A percentile compares a stretch with the other conserved stretches of the same genome.
Evolutionary conservation across 1,140 invertebrate genomes (phyloP).

Genomic region (Andrena cerasifolii): DNA sequence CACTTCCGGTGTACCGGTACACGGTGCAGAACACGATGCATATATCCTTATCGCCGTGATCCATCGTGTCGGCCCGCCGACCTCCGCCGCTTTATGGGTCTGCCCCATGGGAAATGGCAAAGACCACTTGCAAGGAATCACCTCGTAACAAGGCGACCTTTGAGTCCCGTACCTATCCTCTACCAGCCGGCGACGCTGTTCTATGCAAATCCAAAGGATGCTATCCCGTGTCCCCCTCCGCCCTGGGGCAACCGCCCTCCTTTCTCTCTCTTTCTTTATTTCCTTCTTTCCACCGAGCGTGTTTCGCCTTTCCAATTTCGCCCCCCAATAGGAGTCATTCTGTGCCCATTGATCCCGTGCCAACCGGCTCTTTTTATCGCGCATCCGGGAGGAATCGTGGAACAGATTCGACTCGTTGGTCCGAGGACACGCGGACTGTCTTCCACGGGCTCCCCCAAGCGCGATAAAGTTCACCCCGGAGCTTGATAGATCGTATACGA

Average conservation of each 20-base stretch:
- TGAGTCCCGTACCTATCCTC: conserved; percentile 53
- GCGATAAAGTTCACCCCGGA: conserved; percentile 6
- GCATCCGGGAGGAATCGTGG: too few species aligned
- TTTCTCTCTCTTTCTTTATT: conserved; percentile 10
- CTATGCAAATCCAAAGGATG: conserved; percentile 60
- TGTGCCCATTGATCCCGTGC: neutral
- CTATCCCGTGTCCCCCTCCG: conserved; percentile 11
- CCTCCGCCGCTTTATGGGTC: conserved; percentile 64
- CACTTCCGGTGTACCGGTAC: conserved; percentile 64
- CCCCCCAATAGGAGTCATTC: neutral
- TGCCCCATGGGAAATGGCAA: conserved; percentile 68
- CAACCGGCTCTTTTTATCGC: neutral
- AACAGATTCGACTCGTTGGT: neutral
- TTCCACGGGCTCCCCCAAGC: neutral
- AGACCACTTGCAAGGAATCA: conserved; percentile 69
- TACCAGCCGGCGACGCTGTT: conserved; percentile 52
- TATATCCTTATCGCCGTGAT: conserved; percentile 67
- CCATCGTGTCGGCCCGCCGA: conserved; percentile 63
- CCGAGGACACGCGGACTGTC: neutral
- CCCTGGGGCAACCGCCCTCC: neutral
- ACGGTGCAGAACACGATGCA: conserved; percentile 62
- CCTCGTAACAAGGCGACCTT: conserved; percentile 68
- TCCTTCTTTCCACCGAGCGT: neutral
- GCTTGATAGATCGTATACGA: conserved; percentile 21
- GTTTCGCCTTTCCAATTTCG: conserved; percentile 30